Percentiles rank a stretch among this genome's conserved stretches.
Evolutionary conservation across 2,113 vertebrate species (phyloP).

Genomic region (Carettochelys insculpta): DNA sequence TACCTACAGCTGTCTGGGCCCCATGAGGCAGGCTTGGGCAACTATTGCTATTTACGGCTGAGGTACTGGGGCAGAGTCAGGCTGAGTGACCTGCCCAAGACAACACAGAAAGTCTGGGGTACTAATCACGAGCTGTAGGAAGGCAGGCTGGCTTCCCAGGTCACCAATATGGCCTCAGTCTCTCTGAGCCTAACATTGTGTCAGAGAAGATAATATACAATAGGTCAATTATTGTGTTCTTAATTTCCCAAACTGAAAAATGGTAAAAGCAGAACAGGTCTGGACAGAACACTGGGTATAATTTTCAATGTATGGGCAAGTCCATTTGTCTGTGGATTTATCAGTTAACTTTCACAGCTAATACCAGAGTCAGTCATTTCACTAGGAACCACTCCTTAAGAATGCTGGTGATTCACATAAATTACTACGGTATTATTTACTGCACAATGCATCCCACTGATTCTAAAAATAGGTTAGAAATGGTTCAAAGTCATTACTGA

Average conservation of each 20-base stretch:
- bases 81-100: not conserved
- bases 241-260: not conserved
- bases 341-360: not conserved
- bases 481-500: not conserved
- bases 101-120: not conserved
- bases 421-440: not conserved
- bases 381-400: not conserved
- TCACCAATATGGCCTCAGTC: no score
- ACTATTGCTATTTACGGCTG: not conserved
- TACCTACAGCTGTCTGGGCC: not conserved
- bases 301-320: not conserved
- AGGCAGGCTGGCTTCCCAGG: no score
- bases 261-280: accelerated
- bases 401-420: not conserved
- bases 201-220: not conserved
- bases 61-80: no score
- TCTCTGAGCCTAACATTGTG: no score
- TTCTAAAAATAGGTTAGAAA: not conserved
- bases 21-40: not conserved
- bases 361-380: not conserved
- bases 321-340: no score
- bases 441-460: not conserved
- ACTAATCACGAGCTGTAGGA: not conserved
- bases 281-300: not conserved
- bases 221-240: not conserved